phyloP scores from a whole-genome alignment of 1,140 invertebrate genomes.

The Phthorimaea operculella region DNA sequence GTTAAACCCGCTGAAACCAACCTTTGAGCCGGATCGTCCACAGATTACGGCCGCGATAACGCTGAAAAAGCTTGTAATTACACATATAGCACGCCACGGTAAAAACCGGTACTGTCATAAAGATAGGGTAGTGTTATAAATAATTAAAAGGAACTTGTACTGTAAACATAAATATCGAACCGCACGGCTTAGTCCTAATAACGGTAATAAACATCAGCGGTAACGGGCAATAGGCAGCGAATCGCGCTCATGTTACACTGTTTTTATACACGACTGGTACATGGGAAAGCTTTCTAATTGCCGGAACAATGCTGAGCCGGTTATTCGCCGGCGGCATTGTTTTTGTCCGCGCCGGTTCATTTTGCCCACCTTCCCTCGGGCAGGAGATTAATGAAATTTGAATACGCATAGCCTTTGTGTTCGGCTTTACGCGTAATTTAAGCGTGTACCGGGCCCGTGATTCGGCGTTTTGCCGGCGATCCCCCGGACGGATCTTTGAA shows the following conservation, averaged over 20 bases:
- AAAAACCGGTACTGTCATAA: background rate
- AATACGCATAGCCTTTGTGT: constrained; percentile 67
- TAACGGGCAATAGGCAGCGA: constrained; percentile 67
- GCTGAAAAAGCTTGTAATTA: constrained; percentile 3
- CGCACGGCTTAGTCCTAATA: constrained; percentile 61
- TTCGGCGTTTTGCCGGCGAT: constrained; percentile 50
- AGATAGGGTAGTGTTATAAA: constrained; percentile 14
- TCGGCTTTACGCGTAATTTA: constrained; percentile 67
- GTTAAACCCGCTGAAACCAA: constrained; percentile 26
- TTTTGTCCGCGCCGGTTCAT: constrained; percentile 66
- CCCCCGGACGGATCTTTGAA: constrained; percentile 23
- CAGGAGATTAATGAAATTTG: constrained; percentile 67
- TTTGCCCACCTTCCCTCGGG: constrained; percentile 56
- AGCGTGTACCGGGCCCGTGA: constrained; percentile 56
- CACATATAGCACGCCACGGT: background rate
- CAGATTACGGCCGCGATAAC: constrained; percentile 25
- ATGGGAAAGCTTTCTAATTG: constrained; percentile 68
- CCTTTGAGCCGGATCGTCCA: constrained; percentile 23
- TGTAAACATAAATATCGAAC: constrained; percentile 39
- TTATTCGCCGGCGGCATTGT: constrained; percentile 66
- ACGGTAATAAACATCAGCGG: constrained; percentile 66
- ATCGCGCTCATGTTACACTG: constrained; percentile 66
- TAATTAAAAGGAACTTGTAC: constrained; percentile 36
- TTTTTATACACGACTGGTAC: constrained; percentile 66
- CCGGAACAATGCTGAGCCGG: constrained; percentile 67